These are phyloP conservation scores for Vidua macroura DNA, from an alignment of 2,113 vertebrate genomes.

Conservation along the genomic window DNA sequence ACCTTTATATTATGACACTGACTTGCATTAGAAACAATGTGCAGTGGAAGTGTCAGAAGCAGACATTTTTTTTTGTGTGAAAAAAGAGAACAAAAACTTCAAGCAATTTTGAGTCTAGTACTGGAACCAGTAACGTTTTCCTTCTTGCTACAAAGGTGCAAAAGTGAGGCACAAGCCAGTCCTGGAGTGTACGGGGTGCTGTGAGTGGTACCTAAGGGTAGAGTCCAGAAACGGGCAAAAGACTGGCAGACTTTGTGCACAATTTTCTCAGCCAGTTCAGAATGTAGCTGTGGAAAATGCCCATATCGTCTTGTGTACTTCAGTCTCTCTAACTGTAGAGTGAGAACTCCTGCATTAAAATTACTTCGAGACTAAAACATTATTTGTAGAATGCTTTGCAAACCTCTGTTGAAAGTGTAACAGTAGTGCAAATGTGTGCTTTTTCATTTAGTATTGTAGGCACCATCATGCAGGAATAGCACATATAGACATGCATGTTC, in stretches of 20 bases:
- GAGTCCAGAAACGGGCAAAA: neutral
- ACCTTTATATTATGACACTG: neutral
- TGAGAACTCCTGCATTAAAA: neutral
- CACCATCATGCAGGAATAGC: neutral
- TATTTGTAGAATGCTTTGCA: neutral
- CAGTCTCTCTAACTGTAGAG: neutral
- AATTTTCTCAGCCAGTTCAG: neutral
- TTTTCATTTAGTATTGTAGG: neutral
- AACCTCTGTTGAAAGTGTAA: neutral
- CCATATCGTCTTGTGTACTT: neutral
- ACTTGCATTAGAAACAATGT: neutral
- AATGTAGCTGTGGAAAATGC: neutral
- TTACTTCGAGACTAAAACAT: neutral
- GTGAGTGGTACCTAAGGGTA: neutral
- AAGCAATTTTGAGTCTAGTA: neutral
- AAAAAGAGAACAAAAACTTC: neutral
- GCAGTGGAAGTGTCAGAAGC: neutral
- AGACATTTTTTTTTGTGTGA: too few species aligned
- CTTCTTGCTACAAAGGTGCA: neutral
- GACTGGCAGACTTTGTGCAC: neutral
- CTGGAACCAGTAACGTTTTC: neutral
- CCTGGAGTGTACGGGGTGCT: neutral
- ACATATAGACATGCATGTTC: neutral
- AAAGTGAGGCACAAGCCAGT: neutral
- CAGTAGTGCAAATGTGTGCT: neutral